Conservation (phyloP, 2,797 vertebrate genomes). For the Discoglossus pictus region DNA sequence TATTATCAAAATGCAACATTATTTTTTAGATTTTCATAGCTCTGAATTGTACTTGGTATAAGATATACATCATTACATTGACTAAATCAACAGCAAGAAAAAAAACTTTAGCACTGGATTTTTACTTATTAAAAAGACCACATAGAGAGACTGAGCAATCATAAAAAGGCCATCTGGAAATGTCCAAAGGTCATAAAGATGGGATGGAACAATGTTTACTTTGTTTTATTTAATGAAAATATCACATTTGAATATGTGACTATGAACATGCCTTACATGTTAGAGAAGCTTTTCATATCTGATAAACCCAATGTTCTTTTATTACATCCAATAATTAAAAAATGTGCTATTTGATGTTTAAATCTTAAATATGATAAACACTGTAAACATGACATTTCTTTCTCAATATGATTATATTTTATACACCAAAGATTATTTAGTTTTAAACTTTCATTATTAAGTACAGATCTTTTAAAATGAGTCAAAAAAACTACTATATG, state of each 20-base stretch:
- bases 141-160: slow-evolving; percentile 71
- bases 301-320: too few relatives aligned
- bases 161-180: slow-evolving; percentile 77
- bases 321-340: too few relatives aligned
- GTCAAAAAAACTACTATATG: too few relatives aligned
- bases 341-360: too few relatives aligned
- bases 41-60: slow-evolving; percentile 6
- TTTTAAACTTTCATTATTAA: too few relatives aligned
- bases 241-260: slow-evolving; percentile 42
- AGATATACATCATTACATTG: neutral
- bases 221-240: slow-evolving; percentile 55
- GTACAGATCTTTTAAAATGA: too few relatives aligned
- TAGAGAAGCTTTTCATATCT: neutral
- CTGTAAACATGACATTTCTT: too few relatives aligned
- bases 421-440: too few relatives aligned
- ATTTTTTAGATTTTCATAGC: too few relatives aligned
- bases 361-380: too few relatives aligned
- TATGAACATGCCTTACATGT: slow-evolving; percentile 1
- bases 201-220: slow-evolving; percentile 65
- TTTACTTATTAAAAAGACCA: slow-evolving; percentile 62
- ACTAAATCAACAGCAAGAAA: slow-evolving; percentile 21
- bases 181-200: slow-evolving; percentile 76
- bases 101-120: slow-evolving; percentile 68
- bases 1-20: too few relatives aligned
- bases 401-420: too few relatives aligned